Evolutionary conservation across 1,140 invertebrate species (phyloP).

Genomic region (Heterodera schachtii): DNA sequence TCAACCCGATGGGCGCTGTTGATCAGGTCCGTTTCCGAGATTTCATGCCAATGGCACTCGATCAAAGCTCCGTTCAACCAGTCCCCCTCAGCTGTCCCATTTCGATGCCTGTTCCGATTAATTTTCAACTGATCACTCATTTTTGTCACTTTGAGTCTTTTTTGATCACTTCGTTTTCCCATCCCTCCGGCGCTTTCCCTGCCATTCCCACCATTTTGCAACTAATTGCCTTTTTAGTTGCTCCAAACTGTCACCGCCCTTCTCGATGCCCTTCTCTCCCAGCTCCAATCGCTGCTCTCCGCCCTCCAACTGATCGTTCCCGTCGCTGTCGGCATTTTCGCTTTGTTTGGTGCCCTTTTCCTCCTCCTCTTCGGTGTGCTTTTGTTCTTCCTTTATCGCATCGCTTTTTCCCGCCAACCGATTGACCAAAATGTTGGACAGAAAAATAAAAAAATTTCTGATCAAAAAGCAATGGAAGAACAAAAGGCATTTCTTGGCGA

Average conservation of each 20-base stretch:
- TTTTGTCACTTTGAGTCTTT: neutral
- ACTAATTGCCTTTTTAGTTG: neutral
- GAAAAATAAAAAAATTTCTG: neutral
- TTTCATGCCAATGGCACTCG: too few relatives aligned
- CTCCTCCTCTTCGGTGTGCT: slow-evolving; percentile 15
- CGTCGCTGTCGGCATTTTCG: slow-evolving; percentile 1
- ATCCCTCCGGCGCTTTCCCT: neutral
- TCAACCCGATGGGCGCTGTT: slow-evolving; percentile 5
- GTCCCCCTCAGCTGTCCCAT: too few relatives aligned
- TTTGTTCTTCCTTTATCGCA: neutral
- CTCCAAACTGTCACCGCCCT: neutral
- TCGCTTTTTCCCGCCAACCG: neutral
- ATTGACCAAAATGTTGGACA: neutral
- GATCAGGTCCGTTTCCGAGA: neutral
- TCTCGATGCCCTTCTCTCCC: slow-evolving; percentile 4
- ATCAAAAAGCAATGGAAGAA: neutral
- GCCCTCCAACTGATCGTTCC: slow-evolving; percentile 16
- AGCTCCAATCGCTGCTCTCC: slow-evolving; percentile 4
- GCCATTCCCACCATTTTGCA: too few relatives aligned
- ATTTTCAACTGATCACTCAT: too few relatives aligned
- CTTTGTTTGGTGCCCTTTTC: slow-evolving; percentile 9
- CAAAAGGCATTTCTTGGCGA: neutral
- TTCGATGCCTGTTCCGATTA: too few relatives aligned
- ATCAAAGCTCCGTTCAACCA: too few relatives aligned
- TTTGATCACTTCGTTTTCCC: neutral